Evolutionary conservation across 2,797 vertebrate genomes (phyloP).

Genomic region (Trematomus bernacchii): DNA sequence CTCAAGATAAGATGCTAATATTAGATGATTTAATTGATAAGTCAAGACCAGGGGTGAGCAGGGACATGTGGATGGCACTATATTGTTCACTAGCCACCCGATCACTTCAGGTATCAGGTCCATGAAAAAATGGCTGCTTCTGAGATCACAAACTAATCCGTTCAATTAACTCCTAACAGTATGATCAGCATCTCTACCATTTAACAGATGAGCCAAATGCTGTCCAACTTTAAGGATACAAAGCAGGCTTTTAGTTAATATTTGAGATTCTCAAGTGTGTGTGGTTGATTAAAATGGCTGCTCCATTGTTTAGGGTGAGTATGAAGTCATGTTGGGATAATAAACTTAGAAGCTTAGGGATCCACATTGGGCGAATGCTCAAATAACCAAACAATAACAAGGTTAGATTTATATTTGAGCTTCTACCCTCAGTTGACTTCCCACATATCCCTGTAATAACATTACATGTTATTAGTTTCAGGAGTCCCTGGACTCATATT

Average conservation of each 20-base stretch:
- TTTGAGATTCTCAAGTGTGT: not conserved
- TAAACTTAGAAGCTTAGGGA: too few relatives aligned
- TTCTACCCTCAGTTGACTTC: not conserved
- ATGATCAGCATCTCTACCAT: slow-evolving; percentile 20
- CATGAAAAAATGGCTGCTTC: slow-evolving; percentile 22
- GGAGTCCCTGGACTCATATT: not conserved
- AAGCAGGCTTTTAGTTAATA: not conserved
- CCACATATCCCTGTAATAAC: not conserved
- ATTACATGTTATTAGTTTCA: too few relatives aligned
- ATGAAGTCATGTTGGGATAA: not conserved
- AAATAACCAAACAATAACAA: slow-evolving; percentile 1
- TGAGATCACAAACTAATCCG: slow-evolving; percentile 49
- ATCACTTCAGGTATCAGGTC: slow-evolving; percentile 50
- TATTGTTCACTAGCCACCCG: slow-evolving; percentile 34
- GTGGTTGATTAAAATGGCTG: not conserved
- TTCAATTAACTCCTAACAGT: slow-evolving; percentile 3
- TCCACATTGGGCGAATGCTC: not conserved
- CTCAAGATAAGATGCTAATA: slow-evolving; percentile 48
- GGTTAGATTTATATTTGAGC: not conserved
- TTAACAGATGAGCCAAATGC: not conserved
- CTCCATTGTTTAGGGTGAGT: not conserved
- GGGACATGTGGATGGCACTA: not conserved
- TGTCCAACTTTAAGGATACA: not conserved
- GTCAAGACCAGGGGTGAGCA: slow-evolving; percentile 10
- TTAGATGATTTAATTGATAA: slow-evolving; percentile 42